Evolutionary conservation across 2,888 invertebrate genomes (phyloP), one percentile per base, ranked within the genome.

Genomic region (Ophion ventricosus): DNA sequence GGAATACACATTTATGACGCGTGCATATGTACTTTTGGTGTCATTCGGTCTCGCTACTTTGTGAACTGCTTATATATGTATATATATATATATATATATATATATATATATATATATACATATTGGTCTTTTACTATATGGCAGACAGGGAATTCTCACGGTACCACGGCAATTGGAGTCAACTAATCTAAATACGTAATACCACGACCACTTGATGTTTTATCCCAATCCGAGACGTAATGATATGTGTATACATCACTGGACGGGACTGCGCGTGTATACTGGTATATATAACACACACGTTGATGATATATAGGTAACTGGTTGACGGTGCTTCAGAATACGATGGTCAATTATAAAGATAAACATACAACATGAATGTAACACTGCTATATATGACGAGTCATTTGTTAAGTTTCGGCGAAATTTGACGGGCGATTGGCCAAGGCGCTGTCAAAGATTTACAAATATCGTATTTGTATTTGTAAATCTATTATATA

Each of bases 121-220:
- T 8, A 57, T 84, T 59, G 17, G 67, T 84, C 86, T 87, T 87
- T 82, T 85, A 88, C 87, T 87, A 64, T 69, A 29, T 23, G 35
- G 89, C 87, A 89, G 88, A 90, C 91, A 90, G 88, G 90, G 90
- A 90, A 92, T 92, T 92, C 92, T 92, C 92, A 92, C 92, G 92
- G 92, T 92, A 90, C 89, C 85, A 87, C 90, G 91, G 88, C 92
- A 93, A 93, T 93, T 93, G 92, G 91, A 92, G 93, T 92, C 92
- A 93, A 93, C 93, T 93, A 92, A 92, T 93, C 92, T 92, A 92
- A 93, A 93, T 92, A 92, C 89, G 89, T 76, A 67, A 57, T 20
- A 20, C 63, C 61, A 69, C 40, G 69, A 66, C 83, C 77, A 83
- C 83, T 83, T 76, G 67, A 57, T 80, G 66, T 80, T 76, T 80